A percentile compares a stretch with the other conserved stretches of the same genome.
Evolutionary conservation across 2,113 vertebrate genomes (phyloP).

Genomic region (Mobula hypostoma): DNA sequence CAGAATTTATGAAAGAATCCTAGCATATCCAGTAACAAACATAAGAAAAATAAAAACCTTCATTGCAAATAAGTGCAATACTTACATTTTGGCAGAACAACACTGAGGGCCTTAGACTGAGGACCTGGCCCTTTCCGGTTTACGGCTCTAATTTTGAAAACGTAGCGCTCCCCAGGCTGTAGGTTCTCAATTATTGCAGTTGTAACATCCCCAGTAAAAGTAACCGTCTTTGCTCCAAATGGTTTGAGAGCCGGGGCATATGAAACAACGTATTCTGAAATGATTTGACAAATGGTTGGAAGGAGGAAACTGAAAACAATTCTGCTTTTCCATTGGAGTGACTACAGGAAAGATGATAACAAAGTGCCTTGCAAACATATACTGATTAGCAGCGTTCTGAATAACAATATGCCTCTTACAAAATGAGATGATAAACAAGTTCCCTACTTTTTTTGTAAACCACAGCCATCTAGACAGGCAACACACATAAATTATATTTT

Average conservation of each 20-base stretch:
- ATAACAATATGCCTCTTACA: conserved; percentile 44
- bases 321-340: conserved; percentile 56
- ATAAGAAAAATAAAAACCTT: conserved; percentile 38
- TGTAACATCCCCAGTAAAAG: conserved; percentile 70
- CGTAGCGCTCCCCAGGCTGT: conserved; percentile 84
- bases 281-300: conserved; percentile 67
- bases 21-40: conserved; percentile 18
- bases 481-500: not conserved
- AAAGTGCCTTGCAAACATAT: conserved; percentile 57
- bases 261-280: conserved; percentile 93
- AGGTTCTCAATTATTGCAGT: conserved; percentile 83
- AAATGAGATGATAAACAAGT: not conserved
- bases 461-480: not conserved
- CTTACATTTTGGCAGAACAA: conserved; percentile 82
- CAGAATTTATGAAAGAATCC: not conserved
- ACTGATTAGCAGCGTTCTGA: conserved; percentile 50
- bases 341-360: conserved; percentile 59
- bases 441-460: not conserved
- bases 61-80: not conserved
- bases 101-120: conserved; percentile 84
- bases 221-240: conserved; percentile 87
- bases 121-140: conserved; percentile 89
- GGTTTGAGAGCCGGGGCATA: conserved; percentile 95
- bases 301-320: conserved; percentile 60
- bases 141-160: conserved; percentile 91